Conservation (phyloP, 2,888 invertebrate species). For the Seira ritae region DNA sequence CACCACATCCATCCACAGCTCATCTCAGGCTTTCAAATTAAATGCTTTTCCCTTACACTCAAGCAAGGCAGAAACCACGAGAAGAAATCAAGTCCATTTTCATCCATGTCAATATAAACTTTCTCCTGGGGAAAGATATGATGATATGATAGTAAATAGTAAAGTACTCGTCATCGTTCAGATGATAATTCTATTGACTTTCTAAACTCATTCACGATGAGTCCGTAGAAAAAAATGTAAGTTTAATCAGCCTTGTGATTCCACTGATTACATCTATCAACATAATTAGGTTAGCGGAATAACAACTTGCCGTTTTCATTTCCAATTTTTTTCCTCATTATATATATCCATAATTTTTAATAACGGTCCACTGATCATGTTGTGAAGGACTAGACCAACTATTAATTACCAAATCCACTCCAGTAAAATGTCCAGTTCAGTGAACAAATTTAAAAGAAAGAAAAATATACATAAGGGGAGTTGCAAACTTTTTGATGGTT, state of each 20-base stretch:
- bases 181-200: too few species aligned
- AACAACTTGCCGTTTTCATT: background rate
- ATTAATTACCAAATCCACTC: conserved; percentile 12
- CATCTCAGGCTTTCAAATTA: background rate
- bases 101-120: background rate
- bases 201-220: too few species aligned
- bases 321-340: background rate
- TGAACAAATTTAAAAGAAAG: conserved; percentile 18
- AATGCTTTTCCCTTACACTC: background rate
- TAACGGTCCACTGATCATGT: background rate
- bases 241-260: too few species aligned
- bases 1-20: background rate
- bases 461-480: background rate
- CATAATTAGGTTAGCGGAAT: too few species aligned
- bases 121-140: too few species aligned
- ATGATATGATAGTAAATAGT: too few species aligned
- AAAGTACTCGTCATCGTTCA: too few species aligned
- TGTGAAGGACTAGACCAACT: background rate
- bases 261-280: too few species aligned
- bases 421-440: conserved; percentile 11
- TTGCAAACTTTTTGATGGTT: background rate
- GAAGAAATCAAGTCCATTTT: background rate
- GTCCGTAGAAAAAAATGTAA: too few species aligned
- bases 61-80: background rate
- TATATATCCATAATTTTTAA: background rate